These are phyloP conservation scores for Dromius quadrimaculatus DNA, from an alignment of 2,888 invertebrate species.

Conservation along the genomic window DNA sequence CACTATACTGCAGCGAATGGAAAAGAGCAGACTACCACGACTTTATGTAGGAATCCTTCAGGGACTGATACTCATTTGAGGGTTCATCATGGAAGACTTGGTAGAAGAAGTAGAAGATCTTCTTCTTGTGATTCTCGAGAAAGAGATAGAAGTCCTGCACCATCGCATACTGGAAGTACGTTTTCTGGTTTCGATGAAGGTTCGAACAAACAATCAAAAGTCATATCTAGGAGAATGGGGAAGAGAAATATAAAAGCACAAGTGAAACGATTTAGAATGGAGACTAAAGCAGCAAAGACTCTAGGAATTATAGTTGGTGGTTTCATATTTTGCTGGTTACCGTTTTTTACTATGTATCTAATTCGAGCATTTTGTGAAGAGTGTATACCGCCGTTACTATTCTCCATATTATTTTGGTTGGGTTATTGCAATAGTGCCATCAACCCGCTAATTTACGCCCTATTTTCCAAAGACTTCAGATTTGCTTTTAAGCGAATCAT, in stretches of 20 bases:
- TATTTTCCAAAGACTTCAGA: slow-evolving; percentile 95
- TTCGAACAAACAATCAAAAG: slow-evolving; percentile 63
- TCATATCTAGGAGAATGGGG: slow-evolving; percentile 78
- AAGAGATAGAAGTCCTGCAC: slow-evolving; percentile 67
- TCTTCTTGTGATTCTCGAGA: slow-evolving; percentile 69
- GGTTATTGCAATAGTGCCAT: slow-evolving; percentile 98
- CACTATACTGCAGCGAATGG: slow-evolving; percentile 76
- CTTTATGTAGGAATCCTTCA: slow-evolving; percentile 64
- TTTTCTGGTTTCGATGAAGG: slow-evolving; percentile 58
- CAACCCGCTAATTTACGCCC: slow-evolving; percentile 94
- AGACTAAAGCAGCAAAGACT: slow-evolving; percentile 97
- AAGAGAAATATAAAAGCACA: slow-evolving; percentile 91
- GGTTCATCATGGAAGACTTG: slow-evolving; percentile 62
- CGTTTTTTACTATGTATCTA: slow-evolving; percentile 96
- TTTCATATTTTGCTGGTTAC: slow-evolving; percentile 97
- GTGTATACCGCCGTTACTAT: slow-evolving; percentile 86
- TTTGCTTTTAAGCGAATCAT: slow-evolving; percentile 94
- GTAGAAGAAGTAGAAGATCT: slow-evolving; percentile 64
- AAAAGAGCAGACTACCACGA: slow-evolving; percentile 71
- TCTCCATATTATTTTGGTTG: slow-evolving; percentile 95
- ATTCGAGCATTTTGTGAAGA: slow-evolving; percentile 88
- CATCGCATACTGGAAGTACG: slow-evolving; percentile 61
- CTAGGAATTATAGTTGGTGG: slow-evolving; percentile 97
- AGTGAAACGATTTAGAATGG: slow-evolving; percentile 89
- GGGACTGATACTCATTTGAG: slow-evolving; percentile 69